phyloP scores from a whole-genome alignment of 23 tunicate genomes.

The Trididemnum nubilum region DNA sequence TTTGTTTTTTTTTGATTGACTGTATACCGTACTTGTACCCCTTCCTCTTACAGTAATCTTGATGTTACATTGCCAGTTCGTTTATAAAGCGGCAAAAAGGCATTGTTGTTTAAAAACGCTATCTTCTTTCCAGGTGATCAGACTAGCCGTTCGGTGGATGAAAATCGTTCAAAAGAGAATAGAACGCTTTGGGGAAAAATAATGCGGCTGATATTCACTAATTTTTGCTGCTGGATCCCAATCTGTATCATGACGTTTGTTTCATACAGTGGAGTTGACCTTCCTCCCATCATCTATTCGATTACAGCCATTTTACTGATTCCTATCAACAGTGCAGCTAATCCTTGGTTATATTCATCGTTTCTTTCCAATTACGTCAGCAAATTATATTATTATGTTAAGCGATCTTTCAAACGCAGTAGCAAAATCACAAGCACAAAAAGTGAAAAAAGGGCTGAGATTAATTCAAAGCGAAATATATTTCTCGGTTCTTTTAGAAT shows the following conservation, averaged over 20 bases:
- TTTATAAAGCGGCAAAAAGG: too few relatives aligned
- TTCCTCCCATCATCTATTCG: slow-evolving; percentile 30
- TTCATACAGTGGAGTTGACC: slow-evolving; percentile 26
- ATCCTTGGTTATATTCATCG: slow-evolving; percentile 48
- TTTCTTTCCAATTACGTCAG: neutral
- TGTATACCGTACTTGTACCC: too few relatives aligned
- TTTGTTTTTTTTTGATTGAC: too few relatives aligned
- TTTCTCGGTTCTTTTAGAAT: too few relatives aligned
- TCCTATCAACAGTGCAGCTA: slow-evolving; percentile 49
- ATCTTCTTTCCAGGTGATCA: neutral
- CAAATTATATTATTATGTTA: neutral
- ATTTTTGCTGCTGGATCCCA: slow-evolving; percentile 71
- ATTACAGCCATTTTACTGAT: slow-evolving; percentile 30
- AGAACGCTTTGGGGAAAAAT: slow-evolving; percentile 53
- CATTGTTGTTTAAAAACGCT: too few relatives aligned
- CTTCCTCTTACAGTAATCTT: too few relatives aligned
- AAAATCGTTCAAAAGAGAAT: slow-evolving; percentile 44
- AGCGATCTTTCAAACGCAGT: neutral
- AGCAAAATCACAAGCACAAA: neutral
- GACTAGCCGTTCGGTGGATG: neutral
- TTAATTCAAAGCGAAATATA: too few relatives aligned
- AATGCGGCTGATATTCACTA: slow-evolving; percentile 51
- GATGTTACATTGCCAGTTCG: too few relatives aligned
- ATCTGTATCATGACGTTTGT: slow-evolving; percentile 56
- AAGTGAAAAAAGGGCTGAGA: neutral